Evolutionary conservation across 2,797 vertebrate species (phyloP), one percentile per base, ranked within the genome.

Genomic region (Austrolebias charrua): DNA sequence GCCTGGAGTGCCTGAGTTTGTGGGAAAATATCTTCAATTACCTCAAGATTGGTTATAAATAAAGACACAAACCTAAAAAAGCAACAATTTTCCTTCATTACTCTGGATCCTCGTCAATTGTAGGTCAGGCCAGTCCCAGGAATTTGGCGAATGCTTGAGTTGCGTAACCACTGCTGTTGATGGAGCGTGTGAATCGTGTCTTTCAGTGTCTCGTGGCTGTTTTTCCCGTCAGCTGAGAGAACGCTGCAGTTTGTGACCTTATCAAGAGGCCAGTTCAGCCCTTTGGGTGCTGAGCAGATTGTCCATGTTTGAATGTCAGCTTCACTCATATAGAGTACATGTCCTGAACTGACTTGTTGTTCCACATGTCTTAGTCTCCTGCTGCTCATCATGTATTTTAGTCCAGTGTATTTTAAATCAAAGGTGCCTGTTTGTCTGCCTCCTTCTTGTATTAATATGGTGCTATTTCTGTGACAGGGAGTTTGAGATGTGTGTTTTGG

Each of bases 191-290:
- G 88, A 91, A 89, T 64, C 55, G 48, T 69, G 55, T 80, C 69
- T 72, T 80, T 61, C 56, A 56, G 40, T 63, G 75, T 75, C 70
- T 78, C 13, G 1, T 73, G 62, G 70, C 73, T 7, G 12, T 70
- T 85, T 85, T 81, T 77, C 62, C 69, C 0, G 75, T 24, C 80
- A 86, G 87, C 86, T 86, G 84, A 85, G 84, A 85, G 80, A 89
- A 88, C 66, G 69, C 65, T 42, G 65, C 46, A 75, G 70, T 48
- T 11, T 71, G 33, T 48, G 84, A 81, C 78, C 73, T 56, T 28
- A 55, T 20, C 74, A 73, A 33, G 29, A 71, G 58, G 55, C 28
- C 68, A 31, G 42, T 24, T 54, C 20, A n/a, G 18, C 42, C n/a
- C 60, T 54, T 1, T 38, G 51, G n/a, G 46, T 33, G 12, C 19